phyloP scores from a whole-genome alignment of 2,113 vertebrate genomes.

The Rhinolophus sinicus region DNA sequence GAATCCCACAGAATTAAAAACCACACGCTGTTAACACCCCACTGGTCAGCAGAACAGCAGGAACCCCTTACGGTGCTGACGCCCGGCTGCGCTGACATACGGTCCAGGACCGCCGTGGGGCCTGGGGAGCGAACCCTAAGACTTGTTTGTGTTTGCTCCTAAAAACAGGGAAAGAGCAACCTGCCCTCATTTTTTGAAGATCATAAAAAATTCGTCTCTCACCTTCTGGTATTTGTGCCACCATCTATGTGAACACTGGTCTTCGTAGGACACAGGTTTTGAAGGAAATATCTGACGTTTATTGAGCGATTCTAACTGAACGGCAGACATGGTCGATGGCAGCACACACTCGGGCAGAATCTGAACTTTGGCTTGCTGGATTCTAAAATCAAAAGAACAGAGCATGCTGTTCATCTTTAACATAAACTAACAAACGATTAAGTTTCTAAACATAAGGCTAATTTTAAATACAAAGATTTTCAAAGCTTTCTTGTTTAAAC shows the following conservation, averaged over 20 bases:
- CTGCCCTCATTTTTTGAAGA: too few relatives aligned
- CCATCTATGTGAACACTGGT: slow-evolving; percentile 87
- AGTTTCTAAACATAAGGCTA: neutral
- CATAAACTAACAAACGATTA: neutral
- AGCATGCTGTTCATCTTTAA: neutral
- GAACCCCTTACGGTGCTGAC: neutral
- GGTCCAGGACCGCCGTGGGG: too few relatives aligned
- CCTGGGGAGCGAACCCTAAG: too few relatives aligned
- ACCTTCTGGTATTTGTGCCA: slow-evolving; percentile 95
- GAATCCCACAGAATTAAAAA: neutral
- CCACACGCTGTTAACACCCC: neutral
- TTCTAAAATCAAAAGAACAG: slow-evolving; percentile 85
- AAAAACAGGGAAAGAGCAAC: too few relatives aligned
- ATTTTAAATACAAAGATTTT: neutral
- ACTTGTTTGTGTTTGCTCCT: too few relatives aligned
- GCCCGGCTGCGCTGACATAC: too few relatives aligned
- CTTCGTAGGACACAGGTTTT: slow-evolving; percentile 85
- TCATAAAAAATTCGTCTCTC: neutral
- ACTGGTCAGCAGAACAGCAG: neutral
- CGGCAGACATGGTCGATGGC: slow-evolving; percentile 91
- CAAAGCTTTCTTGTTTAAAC: neutral
- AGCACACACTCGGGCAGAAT: slow-evolving; percentile 96
- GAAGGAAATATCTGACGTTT: slow-evolving; percentile 88
- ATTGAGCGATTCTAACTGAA: slow-evolving; percentile 91
- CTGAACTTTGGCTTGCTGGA: slow-evolving; percentile 96